phyloP scores from a whole-genome alignment of 1,140 invertebrate genomes.

The Lepidurus apus region DNA sequence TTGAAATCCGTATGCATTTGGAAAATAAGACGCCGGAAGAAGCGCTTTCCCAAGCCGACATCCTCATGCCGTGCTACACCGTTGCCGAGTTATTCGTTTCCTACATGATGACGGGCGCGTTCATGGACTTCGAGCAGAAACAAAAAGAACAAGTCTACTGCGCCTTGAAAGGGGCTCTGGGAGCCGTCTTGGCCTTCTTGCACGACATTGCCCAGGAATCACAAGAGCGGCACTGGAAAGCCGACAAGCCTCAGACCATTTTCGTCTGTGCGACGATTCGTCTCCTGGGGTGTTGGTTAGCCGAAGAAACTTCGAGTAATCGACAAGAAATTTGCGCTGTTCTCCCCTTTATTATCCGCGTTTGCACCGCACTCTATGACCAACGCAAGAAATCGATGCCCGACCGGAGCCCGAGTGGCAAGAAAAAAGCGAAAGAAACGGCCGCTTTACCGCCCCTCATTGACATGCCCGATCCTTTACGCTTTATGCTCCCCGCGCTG shows the following conservation, averaged over 20 bases:
- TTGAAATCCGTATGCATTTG: constrained; percentile 86
- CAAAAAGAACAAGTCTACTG: constrained; percentile 84
- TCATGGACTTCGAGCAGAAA: constrained; percentile 75
- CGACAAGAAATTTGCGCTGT: constrained; percentile 71
- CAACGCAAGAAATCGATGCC: constrained; percentile 26
- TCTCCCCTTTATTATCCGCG: constrained; percentile 66
- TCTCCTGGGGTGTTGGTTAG: constrained; percentile 78
- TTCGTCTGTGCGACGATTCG: constrained; percentile 76
- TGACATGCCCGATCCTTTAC: constrained; percentile 59
- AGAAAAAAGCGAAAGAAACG: constrained; percentile 33
- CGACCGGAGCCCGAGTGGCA: constrained; percentile 26
- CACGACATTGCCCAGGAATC: constrained; percentile 34
- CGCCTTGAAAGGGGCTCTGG: constrained; percentile 82
- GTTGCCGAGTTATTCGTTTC: constrained; percentile 74
- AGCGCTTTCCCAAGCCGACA: constrained; percentile 56
- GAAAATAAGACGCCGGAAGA: constrained; percentile 73
- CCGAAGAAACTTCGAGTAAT: constrained; percentile 86
- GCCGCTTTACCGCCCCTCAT: constrained; percentile 52
- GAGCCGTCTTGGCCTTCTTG: constrained; percentile 50
- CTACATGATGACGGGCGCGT: constrained; percentile 68
- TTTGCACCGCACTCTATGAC: constrained; percentile 28
- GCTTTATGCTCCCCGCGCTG: constrained; percentile 75
- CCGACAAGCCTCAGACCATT: constrained; percentile 13
- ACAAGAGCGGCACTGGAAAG: constrained; percentile 25
- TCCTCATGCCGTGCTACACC: constrained; percentile 74